A percentile compares a stretch with the other conserved stretches of the same genome.
Evolutionary conservation across 2,113 vertebrate genomes (phyloP).

Genomic region (Amblyopsis rosae): DNA sequence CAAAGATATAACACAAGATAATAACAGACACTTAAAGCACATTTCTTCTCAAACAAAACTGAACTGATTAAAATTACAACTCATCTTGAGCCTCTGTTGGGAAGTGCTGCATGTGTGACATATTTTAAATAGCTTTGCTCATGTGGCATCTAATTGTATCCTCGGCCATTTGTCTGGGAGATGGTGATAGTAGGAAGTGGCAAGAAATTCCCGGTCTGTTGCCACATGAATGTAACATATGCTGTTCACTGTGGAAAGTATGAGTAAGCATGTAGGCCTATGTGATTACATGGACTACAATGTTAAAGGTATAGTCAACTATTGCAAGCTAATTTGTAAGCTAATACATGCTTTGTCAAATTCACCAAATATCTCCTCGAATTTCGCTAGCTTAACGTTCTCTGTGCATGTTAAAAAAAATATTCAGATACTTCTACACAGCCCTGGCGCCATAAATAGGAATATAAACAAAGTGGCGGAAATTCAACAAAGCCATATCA

Average conservation of each 20-base stretch:
- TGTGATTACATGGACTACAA: not conserved
- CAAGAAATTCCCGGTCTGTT: conserved; percentile 4
- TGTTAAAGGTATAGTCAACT: too few species aligned
- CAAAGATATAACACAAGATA: not conserved
- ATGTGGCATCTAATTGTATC: conserved; percentile 45
- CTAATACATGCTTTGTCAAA: too few species aligned
- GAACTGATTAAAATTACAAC: not conserved
- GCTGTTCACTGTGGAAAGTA: conserved; percentile 9
- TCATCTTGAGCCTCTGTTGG: not conserved
- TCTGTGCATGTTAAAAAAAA: too few species aligned
- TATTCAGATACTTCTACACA: too few species aligned
- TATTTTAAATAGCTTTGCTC: conserved; percentile 39
- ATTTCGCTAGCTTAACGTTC: too few species aligned
- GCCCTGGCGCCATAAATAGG: too few species aligned
- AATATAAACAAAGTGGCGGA: too few species aligned
- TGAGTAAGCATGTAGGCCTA: not conserved
- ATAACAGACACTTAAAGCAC: too few species aligned
- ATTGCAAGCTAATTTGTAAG: too few species aligned
- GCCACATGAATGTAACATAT: conserved; percentile 20
- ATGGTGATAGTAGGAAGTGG: conserved; percentile 32
- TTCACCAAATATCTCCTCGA: too few species aligned
- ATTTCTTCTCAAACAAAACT: too few species aligned
- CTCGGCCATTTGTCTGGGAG: conserved; percentile 19
- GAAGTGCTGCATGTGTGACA: not conserved
- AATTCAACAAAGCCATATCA: too few species aligned